These are phyloP conservation scores for Hippocampus guttulatus DNA, from an alignment of 2,113 vertebrate genomes.

Conservation along the genomic window DNA sequence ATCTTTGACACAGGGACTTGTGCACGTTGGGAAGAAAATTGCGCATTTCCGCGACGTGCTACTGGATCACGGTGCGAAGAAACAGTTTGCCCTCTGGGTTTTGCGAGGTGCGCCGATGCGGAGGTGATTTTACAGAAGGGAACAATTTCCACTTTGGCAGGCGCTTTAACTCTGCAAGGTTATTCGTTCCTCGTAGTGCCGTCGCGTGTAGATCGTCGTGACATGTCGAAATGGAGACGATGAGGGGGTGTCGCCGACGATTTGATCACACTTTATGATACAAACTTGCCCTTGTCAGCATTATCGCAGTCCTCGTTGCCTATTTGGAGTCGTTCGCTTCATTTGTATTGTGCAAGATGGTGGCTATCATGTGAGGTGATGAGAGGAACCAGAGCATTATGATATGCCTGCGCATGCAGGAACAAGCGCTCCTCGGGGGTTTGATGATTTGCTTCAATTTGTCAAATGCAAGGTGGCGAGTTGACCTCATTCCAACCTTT, in stretches of 20 bases:
- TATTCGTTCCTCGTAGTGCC: slow-evolving; percentile 38
- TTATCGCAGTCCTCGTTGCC: not conserved
- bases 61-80: not conserved
- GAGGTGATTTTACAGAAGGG: slow-evolving; percentile 13
- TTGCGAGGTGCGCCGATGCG: not conserved
- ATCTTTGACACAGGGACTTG: not conserved
- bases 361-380: too few relatives aligned
- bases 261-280: not conserved
- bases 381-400: not conserved
- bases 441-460: not conserved
- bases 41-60: too few relatives aligned
- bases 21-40: too few relatives aligned
- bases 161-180: slow-evolving; percentile 34
- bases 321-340: not conserved
- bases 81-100: slow-evolving; percentile 2
- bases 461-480: not conserved
- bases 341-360: not conserved
- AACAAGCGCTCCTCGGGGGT: not conserved
- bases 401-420: not conserved
- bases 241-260: not conserved
- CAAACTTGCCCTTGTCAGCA: not conserved
- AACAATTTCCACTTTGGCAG: slow-evolving; percentile 17
- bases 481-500: not conserved
- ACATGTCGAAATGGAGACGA: too few relatives aligned
- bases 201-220: not conserved